Evolutionary conservation across 2,888 invertebrate species (phyloP).

Genomic region (Malthinus seriepunctatus): DNA sequence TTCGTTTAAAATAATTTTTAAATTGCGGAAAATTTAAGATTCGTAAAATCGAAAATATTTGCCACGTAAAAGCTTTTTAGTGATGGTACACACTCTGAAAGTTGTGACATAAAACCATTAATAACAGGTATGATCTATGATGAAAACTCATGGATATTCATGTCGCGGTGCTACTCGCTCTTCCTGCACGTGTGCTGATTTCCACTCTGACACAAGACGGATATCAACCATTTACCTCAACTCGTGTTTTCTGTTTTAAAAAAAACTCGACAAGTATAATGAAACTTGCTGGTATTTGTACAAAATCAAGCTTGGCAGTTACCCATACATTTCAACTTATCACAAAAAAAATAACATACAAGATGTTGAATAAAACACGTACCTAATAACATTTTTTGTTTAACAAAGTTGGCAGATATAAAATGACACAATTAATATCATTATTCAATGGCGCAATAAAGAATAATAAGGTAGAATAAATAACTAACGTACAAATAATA

Average conservation of each 20-base stretch:
- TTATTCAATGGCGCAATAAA: no score
- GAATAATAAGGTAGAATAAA: no score
- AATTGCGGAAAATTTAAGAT: conserved; percentile 6
- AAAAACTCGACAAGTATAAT: conserved; percentile 34
- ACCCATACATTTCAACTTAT: conserved; percentile 19
- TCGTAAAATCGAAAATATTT: conserved; percentile 17
- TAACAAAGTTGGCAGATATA: no score
- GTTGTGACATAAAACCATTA: conserved; percentile 26
- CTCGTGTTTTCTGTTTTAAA: conserved; percentile 19
- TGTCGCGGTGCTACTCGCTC: conserved; percentile 30
- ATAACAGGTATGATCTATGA: conserved; percentile 32
- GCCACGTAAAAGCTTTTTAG: conserved; percentile 18
- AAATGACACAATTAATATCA: no score
- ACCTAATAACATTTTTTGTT: no score
- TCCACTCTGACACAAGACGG: conserved; percentile 30
- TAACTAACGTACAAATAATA: no score
- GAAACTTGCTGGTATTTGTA: conserved; percentile 34
- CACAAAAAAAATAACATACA: background rate
- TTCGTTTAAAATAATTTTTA: background rate
- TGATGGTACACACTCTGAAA: conserved; percentile 18
- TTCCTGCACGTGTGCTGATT: conserved; percentile 27
- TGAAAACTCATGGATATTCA: conserved; percentile 33
- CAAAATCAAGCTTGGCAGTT: conserved; percentile 27
- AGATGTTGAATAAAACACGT: background rate
- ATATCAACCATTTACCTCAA: conserved; percentile 34